Evolutionary conservation across 2,888 invertebrate genomes (phyloP), one percentile per base, ranked within the genome.

Genomic region (Myathropa florea): DNA sequence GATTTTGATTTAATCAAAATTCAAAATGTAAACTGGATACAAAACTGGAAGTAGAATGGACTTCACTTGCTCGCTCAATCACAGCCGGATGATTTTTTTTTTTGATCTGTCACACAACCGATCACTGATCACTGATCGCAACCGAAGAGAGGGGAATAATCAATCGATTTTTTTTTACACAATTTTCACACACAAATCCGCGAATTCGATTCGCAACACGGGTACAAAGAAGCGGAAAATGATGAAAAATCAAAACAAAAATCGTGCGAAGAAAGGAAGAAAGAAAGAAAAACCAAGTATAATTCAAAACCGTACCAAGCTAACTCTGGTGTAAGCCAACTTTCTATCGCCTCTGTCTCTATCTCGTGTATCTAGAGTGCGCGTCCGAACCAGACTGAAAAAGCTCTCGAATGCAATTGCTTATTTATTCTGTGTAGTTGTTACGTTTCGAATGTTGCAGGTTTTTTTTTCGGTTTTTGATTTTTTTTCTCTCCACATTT

Each of bases 371-470:
- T 60, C 61, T 83, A 71, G 70, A 86, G 73, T 71, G 83, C 83
- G 75, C 86, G 86, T 79, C 75, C 70, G 63, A 86, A 71, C 65
- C 83, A 86, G 73, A 86, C 86, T 86, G 75, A 83, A 86, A 86
- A 86, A 86, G 86, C 86, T 86, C 46, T 10, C 79, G 39, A 18
- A 26, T 36, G 39, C 53, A 71, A 67, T 65, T 61, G 71, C 78
- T 82, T 86, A 83, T 86, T 83, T 86, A 86, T 83, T 79, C 65
- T 55, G 33, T 64, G 72, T 70, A 65, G 39, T 24, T 59, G 71
- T 67, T 61, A 67, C 36, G 46, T 46, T 46, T 46, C 18, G 46
- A 18, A 18, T n/a, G 18, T 46, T 33, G 33, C 28, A n/a, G n/a
- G 79, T 76, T 70, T 64, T 71, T 53, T 61, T 67, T 9, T n/a